These are phyloP conservation scores for Bellardia pandia DNA, from an alignment of 2,888 invertebrate genomes.

Conservation along the genomic window DNA sequence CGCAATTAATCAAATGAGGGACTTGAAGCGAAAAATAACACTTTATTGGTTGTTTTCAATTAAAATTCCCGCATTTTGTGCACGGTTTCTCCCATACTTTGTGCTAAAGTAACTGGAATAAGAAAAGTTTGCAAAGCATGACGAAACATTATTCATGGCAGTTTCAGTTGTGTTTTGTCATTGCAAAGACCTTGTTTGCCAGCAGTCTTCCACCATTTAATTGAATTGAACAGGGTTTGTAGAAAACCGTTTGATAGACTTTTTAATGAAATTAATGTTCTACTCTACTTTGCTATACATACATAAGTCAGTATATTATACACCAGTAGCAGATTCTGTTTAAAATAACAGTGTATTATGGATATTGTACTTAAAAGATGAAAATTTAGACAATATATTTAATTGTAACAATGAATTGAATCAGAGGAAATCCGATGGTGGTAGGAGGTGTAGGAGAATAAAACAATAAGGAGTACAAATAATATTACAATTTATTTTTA, in stretches of 20 bases:
- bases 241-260: constrained; percentile 1
- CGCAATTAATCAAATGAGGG: constrained; percentile 37
- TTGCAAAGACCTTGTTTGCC: not conserved
- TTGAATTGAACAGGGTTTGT: constrained; percentile 31
- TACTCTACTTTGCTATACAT: not conserved
- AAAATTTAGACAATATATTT: not conserved
- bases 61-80: constrained; percentile 38
- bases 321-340: no score
- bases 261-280: not conserved
- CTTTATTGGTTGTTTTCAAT: constrained; percentile 52
- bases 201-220: not conserved
- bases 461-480: not conserved
- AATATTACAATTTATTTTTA: not conserved
- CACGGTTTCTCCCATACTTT: constrained; percentile 25
- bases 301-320: not conserved
- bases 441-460: not conserved
- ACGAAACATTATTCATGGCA: not conserved
- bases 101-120: not conserved
- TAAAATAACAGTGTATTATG: no score
- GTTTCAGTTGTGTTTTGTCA: not conserved
- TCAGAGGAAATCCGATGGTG: not conserved
- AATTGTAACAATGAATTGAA: not conserved
- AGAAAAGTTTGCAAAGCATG: not conserved
- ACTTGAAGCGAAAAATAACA: constrained; percentile 53
- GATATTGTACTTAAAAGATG: not conserved